Evolutionary conservation across 1,140 invertebrate species (phyloP).

Genomic region (Camponotus floridanus): DNA sequence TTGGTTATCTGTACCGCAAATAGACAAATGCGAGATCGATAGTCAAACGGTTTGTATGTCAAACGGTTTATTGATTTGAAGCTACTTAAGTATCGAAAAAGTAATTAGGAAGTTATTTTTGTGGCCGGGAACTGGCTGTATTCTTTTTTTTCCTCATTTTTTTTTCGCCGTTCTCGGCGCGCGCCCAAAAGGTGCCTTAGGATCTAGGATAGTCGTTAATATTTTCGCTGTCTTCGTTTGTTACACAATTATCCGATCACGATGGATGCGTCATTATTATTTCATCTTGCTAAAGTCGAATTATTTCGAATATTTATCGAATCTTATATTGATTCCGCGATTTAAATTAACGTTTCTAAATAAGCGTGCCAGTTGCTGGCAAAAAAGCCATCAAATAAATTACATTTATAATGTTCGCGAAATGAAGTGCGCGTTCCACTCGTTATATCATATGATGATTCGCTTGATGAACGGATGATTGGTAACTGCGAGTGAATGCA

Average conservation of each 20-base stretch:
- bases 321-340: constrained; percentile 15
- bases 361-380: neutral
- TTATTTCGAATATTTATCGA: neutral
- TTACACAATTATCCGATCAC: constrained; percentile 31
- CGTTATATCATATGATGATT: constrained; percentile 34
- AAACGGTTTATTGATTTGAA: constrained; percentile 64
- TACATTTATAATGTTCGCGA: neutral
- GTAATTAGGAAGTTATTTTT: constrained; percentile 68
- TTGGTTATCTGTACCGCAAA: neutral
- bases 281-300: neutral
- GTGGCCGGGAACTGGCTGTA: constrained; percentile 63
- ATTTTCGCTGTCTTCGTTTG: constrained; percentile 66
- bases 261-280: constrained; percentile 13
- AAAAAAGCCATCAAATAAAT: constrained; percentile 2
- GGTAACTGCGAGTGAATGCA: constrained; percentile 19
- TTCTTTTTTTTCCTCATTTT: constrained; percentile 64
- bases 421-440: constrained; percentile 20
- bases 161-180: constrained; percentile 69
- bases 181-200: constrained; percentile 72
- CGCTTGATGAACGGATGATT: constrained; percentile 35
- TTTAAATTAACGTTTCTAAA: constrained; percentile 15
- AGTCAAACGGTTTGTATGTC: constrained; percentile 59
- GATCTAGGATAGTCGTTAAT: constrained; percentile 69
- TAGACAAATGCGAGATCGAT: constrained; percentile 14
- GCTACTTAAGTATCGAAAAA: constrained; percentile 59